phyloP scores from a whole-genome alignment of 2,888 invertebrate species.

The Pogonocherus hispidulus region DNA sequence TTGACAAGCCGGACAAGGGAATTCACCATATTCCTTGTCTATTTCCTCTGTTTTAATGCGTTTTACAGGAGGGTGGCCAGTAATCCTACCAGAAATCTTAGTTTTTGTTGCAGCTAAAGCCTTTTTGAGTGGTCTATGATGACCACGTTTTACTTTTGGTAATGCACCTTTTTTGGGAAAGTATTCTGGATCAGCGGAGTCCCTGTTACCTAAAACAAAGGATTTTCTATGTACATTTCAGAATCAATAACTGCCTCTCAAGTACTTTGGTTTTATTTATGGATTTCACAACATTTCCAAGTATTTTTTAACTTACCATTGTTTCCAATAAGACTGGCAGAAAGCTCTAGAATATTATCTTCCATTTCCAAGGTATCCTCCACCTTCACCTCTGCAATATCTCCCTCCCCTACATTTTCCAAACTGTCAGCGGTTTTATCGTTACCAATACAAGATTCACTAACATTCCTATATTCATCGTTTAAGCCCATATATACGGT shows the following conservation, averaged over 20 bases:
- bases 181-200: slow-evolving; percentile 64
- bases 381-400: slow-evolving; percentile 16
- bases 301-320: slow-evolving; percentile 1
- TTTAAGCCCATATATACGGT: slow-evolving; percentile 31
- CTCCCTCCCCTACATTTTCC: slow-evolving; percentile 19
- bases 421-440: slow-evolving; percentile 10
- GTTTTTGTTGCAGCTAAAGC: slow-evolving; percentile 48
- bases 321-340: slow-evolving; percentile 11
- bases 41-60: slow-evolving; percentile 52
- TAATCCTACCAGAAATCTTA: slow-evolving; percentile 44
- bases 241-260: too few species aligned
- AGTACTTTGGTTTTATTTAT: too few species aligned
- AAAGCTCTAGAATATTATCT: slow-evolving; percentile 36
- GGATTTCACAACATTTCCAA: background rate
- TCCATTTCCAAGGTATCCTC: background rate
- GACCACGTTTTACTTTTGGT: slow-evolving; percentile 51
- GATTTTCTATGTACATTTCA: too few species aligned
- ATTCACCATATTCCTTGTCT: slow-evolving; percentile 60
- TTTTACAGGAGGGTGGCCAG: slow-evolving; percentile 55
- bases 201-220: slow-evolving; percentile 42
- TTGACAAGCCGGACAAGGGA: slow-evolving; percentile 60
- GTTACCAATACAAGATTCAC: background rate
- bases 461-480: slow-evolving; percentile 12
- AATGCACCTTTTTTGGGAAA: slow-evolving; percentile 57
- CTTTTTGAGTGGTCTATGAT: slow-evolving; percentile 64